These are phyloP conservation scores for Monodelphis domestica DNA, from an alignment of 2,797 vertebrate genomes.

Conservation along the genomic window DNA sequence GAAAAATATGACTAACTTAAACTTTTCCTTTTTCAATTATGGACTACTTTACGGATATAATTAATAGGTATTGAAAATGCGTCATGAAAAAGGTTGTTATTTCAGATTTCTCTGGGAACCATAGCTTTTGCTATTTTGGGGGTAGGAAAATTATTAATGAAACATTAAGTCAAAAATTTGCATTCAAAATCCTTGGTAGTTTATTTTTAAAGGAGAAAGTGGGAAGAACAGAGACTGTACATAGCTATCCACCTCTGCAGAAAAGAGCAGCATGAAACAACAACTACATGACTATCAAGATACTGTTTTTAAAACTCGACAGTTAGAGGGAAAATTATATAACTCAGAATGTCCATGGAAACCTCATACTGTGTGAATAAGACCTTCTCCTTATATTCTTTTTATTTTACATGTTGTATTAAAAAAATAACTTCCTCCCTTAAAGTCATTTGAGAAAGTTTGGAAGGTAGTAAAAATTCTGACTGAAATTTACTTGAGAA, in stretches of 20 bases:
- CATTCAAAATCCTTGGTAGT: slow-evolving; percentile 63
- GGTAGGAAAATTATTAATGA: slow-evolving; percentile 79
- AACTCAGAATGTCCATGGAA: slow-evolving; percentile 46
- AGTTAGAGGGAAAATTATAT: slow-evolving; percentile 62
- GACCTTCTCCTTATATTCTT: slow-evolving; percentile 17
- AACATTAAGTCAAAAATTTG: slow-evolving; percentile 72
- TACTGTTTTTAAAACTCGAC: slow-evolving; percentile 45
- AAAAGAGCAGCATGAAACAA: slow-evolving; percentile 28
- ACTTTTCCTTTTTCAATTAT: slow-evolving; percentile 70
- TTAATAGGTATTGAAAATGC: slow-evolving; percentile 66
- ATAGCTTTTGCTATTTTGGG: slow-evolving; percentile 56
- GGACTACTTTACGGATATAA: slow-evolving; percentile 68
- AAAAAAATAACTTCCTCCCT: background rate
- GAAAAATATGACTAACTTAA: slow-evolving; percentile 47
- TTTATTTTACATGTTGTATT: background rate
- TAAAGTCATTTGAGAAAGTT: background rate
- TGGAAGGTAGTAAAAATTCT: background rate
- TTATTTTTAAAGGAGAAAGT: slow-evolving; percentile 79
- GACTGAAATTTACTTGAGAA: background rate
- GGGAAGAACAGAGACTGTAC: slow-evolving; percentile 64
- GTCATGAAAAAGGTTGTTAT: slow-evolving; percentile 67
- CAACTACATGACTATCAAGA: slow-evolving; percentile 11
- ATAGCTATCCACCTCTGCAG: slow-evolving; percentile 66
- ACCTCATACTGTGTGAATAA: slow-evolving; percentile 36
- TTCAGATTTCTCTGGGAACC: slow-evolving; percentile 59